phyloP scores from a whole-genome alignment of 2,888 invertebrate genomes.

The Trichopria drosophilae region DNA sequence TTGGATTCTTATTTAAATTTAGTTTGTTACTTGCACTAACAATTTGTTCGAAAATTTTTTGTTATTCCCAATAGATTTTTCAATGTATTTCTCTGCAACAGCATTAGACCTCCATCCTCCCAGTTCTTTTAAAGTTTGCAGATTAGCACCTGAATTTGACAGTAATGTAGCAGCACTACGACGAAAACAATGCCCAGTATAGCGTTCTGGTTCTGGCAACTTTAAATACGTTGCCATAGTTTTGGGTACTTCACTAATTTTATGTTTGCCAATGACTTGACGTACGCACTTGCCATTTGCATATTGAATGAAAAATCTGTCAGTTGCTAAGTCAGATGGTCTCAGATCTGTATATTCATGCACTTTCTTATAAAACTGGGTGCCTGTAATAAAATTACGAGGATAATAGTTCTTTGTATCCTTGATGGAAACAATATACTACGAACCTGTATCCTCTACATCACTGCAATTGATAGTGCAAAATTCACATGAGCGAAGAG shows the following conservation, averaged over 20 bases:
- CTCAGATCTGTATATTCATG: constrained; percentile 23
- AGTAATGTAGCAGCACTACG: constrained; percentile 33
- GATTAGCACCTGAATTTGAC: constrained; percentile 30
- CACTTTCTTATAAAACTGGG: constrained; percentile 15
- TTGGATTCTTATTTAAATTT: no score
- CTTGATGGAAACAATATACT: constrained; percentile 28
- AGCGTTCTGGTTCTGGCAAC: constrained; percentile 25
- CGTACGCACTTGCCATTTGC: constrained; percentile 25
- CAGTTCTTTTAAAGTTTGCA: constrained; percentile 20
- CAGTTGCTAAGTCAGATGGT: constrained; percentile 14
- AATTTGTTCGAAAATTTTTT: constrained; percentile 15
- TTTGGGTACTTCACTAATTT: constrained; percentile 29
- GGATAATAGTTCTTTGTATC: constrained; percentile 31
- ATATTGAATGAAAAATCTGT: constrained; percentile 30
- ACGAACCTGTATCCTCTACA: constrained; percentile 29
- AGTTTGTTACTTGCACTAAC: no score
- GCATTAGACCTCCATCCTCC: constrained; percentile 31
- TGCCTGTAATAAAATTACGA: constrained; percentile 29
- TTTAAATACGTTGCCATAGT: constrained; percentile 31
- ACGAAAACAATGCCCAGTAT: constrained; percentile 34
- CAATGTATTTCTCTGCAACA: constrained; percentile 18
- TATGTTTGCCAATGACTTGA: constrained; percentile 34
- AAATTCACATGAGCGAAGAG: constrained; percentile 30
- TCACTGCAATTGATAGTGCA: constrained; percentile 24
- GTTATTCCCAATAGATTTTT: constrained; percentile 36